Conservation (phyloP, 2,113 vertebrate genomes). For the Sebastes fasciatus region DNA sequence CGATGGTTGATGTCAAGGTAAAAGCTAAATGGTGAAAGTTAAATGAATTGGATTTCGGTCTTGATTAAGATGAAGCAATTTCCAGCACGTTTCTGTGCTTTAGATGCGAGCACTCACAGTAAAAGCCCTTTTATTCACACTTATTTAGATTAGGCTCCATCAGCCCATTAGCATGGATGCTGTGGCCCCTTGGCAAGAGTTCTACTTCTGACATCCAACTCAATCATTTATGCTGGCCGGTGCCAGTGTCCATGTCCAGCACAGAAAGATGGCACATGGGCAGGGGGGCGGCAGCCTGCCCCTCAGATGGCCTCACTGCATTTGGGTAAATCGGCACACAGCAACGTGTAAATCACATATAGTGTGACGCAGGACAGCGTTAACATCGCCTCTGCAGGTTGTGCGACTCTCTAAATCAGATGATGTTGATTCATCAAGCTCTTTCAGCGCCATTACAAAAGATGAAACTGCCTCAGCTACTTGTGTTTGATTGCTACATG, state of each 20-base stretch:
- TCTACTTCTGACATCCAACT: slow-evolving; percentile 73
- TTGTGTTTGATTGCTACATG: slow-evolving; percentile 53
- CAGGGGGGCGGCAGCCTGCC: slow-evolving; percentile 46
- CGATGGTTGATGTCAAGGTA: slow-evolving; percentile 18
- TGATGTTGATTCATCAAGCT: slow-evolving; percentile 32
- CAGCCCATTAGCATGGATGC: slow-evolving; percentile 71
- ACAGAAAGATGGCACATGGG: slow-evolving; percentile 63
- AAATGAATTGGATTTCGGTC: slow-evolving; percentile 53
- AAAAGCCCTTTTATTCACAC: slow-evolving; percentile 74
- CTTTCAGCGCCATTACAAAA: slow-evolving; percentile 36
- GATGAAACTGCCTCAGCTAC: slow-evolving; percentile 25
- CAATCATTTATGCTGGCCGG: slow-evolving; percentile 71
- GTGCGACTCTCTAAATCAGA: slow-evolving; percentile 18
- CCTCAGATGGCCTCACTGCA: slow-evolving; percentile 54
- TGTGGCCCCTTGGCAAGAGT: slow-evolving; percentile 61
- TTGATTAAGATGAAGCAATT: slow-evolving; percentile 44
- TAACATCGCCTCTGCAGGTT: slow-evolving; percentile 2
- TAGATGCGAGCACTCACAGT: slow-evolving; percentile 60
- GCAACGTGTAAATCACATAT: slow-evolving; percentile 31
- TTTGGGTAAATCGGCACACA: slow-evolving; percentile 52
- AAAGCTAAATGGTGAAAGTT: slow-evolving; percentile 40
- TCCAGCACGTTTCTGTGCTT: slow-evolving; percentile 39
- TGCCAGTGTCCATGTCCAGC: slow-evolving; percentile 68
- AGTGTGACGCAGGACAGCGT: slow-evolving; percentile 25
- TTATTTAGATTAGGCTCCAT: slow-evolving; percentile 74